phyloP scores from a whole-genome alignment of 2,888 invertebrate species.

The Pyrochroa serraticornis region DNA sequence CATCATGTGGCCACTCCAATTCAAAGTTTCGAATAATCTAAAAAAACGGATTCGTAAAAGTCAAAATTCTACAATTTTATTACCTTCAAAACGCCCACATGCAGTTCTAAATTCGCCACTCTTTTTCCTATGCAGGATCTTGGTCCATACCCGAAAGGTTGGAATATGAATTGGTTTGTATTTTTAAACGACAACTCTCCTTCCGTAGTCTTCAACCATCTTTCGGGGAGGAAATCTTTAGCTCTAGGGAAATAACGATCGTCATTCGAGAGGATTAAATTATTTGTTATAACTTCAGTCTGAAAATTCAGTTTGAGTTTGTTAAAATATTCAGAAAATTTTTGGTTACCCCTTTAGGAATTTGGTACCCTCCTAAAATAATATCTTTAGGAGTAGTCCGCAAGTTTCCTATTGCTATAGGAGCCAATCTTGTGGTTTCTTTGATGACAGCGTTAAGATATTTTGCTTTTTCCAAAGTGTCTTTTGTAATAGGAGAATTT shows the following conservation, averaged over 20 bases:
- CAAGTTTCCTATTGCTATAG: conserved; percentile 36
- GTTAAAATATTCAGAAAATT: background rate
- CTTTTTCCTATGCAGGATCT: conserved; percentile 73
- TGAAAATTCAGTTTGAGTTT: conserved; percentile 14
- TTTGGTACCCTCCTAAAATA: conserved; percentile 48
- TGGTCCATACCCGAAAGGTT: conserved; percentile 74
- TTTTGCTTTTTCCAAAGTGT: conserved; percentile 49
- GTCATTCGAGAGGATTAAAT: conserved; percentile 18
- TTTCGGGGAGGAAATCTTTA: conserved; percentile 46
- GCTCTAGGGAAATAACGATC: conserved; percentile 35
- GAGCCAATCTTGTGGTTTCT: conserved; percentile 61
- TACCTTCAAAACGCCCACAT: conserved; percentile 47
- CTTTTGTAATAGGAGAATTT: conserved; percentile 47
- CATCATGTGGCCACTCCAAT: conserved; percentile 45
- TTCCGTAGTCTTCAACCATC: conserved; percentile 42
- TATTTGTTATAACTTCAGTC: conserved; percentile 30
- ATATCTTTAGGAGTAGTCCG: conserved; percentile 43
- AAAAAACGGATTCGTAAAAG: too few species aligned
- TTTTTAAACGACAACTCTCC: conserved; percentile 41
- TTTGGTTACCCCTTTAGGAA: conserved; percentile 49
- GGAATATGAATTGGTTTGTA: conserved; percentile 64
- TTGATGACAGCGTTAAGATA: conserved; percentile 69
- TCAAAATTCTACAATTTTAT: too few species aligned
- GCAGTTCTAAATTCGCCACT: conserved; percentile 69
- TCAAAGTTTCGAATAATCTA: conserved; percentile 42